These are phyloP conservation scores for Macrotus californicus DNA, from an alignment of 2,113 vertebrate genomes.

Conservation along the genomic window DNA sequence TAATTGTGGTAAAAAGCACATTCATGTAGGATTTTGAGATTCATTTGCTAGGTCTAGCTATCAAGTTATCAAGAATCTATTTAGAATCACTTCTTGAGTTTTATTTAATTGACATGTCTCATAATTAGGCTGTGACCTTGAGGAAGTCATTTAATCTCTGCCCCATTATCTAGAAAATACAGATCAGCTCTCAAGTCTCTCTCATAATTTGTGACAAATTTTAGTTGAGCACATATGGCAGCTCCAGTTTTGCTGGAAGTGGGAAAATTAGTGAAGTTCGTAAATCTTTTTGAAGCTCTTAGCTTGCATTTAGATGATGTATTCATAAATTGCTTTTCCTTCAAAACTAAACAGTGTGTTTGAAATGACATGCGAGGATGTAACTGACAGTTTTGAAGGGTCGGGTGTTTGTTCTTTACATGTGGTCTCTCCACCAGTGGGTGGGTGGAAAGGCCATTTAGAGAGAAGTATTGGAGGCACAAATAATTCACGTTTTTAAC, in stretches of 20 bases:
- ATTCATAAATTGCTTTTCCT: slow-evolving; percentile 16
- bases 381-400: not conserved
- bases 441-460: not conserved
- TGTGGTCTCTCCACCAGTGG: not conserved
- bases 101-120: slow-evolving; percentile 4
- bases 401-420: not conserved
- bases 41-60: slow-evolving; percentile 4
- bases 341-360: not conserved
- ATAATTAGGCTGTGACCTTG: slow-evolving; percentile 4
- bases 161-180: not conserved
- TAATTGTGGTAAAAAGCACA: not conserved
- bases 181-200: not conserved
- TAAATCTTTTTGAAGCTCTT: not conserved
- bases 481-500: not conserved
- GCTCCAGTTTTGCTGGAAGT: not conserved
- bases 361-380: not conserved
- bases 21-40: not conserved
- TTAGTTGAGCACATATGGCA: not conserved
- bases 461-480: not conserved
- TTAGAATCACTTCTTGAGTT: not conserved
- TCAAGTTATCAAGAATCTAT: not conserved
- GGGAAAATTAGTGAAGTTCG: not conserved
- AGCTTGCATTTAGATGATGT: not conserved
- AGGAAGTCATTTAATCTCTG: slow-evolving; percentile 3
- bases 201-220: not conserved